Conservation (phyloP, 2,888 invertebrate species). For the Rugalucina vietnamica region DNA sequence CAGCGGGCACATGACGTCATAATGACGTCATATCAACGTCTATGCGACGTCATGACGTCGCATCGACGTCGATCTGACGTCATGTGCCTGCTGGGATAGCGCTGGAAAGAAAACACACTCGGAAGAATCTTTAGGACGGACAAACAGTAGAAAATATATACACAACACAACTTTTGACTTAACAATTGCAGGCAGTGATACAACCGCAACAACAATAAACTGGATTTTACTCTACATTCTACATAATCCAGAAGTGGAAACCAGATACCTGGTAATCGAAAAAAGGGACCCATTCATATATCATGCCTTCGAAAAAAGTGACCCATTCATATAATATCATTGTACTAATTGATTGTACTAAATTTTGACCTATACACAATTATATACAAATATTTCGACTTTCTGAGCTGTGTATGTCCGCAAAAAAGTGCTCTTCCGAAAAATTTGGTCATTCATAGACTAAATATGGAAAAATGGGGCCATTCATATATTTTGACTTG, state of each 20-base stretch:
- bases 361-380: constrained; percentile 69
- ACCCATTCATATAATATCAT: constrained; percentile 62
- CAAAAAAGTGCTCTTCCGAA: constrained; percentile 70
- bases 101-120: background rate
- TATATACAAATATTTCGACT: constrained; percentile 69
- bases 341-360: constrained; percentile 55
- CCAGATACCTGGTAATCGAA: no score
- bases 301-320: constrained; percentile 79
- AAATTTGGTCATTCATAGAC: constrained; percentile 68
- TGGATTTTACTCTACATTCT: constrained; percentile 93
- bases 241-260: constrained; percentile 88
- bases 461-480: constrained; percentile 69
- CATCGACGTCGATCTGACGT: no score
- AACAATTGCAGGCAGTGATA: constrained; percentile 85
- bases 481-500: constrained; percentile 60
- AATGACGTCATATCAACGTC: no score
- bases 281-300: constrained; percentile 64
- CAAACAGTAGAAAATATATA: constrained; percentile 52
- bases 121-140: background rate
- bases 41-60: no score
- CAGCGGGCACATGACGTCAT: no score
- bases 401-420: constrained; percentile 69
- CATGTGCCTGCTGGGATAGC: no score
- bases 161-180: constrained; percentile 61
- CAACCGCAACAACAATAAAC: constrained; percentile 92